A percentile compares a stretch with the other conserved stretches of the same genome.
Evolutionary conservation across 1,140 invertebrate genomes (phyloP).

Genomic region (Eupristina koningsbergeri): DNA sequence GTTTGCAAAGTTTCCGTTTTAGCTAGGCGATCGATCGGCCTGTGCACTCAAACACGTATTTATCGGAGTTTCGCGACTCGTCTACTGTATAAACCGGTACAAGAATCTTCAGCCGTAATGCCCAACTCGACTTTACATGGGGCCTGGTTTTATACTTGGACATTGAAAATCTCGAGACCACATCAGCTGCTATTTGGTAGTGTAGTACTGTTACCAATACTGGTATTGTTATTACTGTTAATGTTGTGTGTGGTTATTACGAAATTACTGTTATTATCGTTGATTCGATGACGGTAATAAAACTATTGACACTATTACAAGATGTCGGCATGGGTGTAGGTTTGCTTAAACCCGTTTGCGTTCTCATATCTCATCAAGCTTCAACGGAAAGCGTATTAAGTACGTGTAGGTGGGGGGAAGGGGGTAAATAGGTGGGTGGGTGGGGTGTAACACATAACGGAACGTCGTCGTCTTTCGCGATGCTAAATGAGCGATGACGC

Average conservation of each 20-base stretch:
- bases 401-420: background rate
- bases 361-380: constrained; percentile 34
- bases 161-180: constrained; percentile 18
- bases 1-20: too few species aligned
- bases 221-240: background rate
- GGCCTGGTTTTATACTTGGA: constrained; percentile 25
- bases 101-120: constrained; percentile 32
- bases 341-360: constrained; percentile 27
- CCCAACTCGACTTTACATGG: background rate
- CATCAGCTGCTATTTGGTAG: background rate
- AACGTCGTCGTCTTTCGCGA: constrained; percentile 21
- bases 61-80: background rate
- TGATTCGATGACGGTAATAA: background rate
- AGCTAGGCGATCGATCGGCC: background rate
- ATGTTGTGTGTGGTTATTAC: too few species aligned
- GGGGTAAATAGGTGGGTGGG: background rate
- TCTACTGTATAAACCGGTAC: constrained; percentile 38
- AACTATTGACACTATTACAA: background rate
- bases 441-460: constrained; percentile 3
- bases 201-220: background rate
- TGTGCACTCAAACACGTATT: background rate
- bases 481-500: background rate
- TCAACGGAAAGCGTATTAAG: constrained; percentile 16
- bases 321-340: too few species aligned
- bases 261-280: too few species aligned